Evolutionary conservation across 1,140 invertebrate species (phyloP), one percentile per base, ranked within the genome.

Genomic region (Tetraneura akinire): DNA sequence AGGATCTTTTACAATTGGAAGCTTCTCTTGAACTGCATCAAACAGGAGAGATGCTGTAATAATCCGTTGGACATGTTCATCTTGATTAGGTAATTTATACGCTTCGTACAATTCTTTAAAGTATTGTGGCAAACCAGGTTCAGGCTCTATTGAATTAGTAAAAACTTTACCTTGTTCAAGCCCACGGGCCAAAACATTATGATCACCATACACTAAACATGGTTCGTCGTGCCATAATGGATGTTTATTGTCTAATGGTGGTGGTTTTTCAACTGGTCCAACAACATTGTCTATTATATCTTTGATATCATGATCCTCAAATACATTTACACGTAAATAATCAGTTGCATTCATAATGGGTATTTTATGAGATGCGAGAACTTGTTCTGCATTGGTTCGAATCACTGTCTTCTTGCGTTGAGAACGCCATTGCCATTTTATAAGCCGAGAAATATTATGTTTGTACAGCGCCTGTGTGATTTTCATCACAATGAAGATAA

Each of bases 1-100:
- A 10, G 89, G 87, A 84, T 94, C 89, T 85, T 91, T 91, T 1
- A 88, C 86, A 86, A 90, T 92, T 13, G 93, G 92, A 64, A 96
- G 85, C 84, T 91, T 91, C 80, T 91, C 87, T 85, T 94, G 92
- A 83, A 92, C 87, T 49, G 91, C 89, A 87, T 96, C 93, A 87
- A 92, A 93, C 66, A 94, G 85, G 84, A 91, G 90, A 1, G 93
- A 90, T 78, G 89, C 89, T 81, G 90, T 85, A 76, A 95, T 90
- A 14, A 89, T 88, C 83, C 88, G 23, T 13, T 62, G 51, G 3
- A 78, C 57, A 18, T 60, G 74, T 89, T 45, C 55, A 29, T 78
- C 74, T 47, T 78, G 74, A 29, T 78, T 26, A 3, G 74, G 74
- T 23, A 78, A 42, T 45, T 8, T 60, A 23, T 78, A 78, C 9